Percentiles rank a stretch among this genome's conserved stretches.
Conservation (phyloP, 30 jellyfish, hydroid and myxozoan genomes). For the Rhopilema esculentum region DNA sequence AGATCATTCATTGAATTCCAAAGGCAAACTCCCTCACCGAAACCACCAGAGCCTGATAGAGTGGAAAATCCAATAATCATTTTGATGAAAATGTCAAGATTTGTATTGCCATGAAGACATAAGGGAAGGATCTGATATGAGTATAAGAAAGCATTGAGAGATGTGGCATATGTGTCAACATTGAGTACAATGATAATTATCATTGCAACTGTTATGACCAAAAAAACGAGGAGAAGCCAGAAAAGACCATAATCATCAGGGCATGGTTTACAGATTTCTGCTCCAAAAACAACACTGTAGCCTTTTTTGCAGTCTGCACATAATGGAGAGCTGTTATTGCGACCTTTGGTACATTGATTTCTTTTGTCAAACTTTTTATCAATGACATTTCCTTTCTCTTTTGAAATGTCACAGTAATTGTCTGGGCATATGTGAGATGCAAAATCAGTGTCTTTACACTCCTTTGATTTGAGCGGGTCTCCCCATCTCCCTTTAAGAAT, state of each 20-base stretch:
- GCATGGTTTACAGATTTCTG: constrained; percentile 68
- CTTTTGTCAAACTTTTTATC: constrained; percentile 13
- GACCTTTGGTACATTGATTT: constrained; percentile 60
- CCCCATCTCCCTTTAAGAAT: constrained; percentile 80
- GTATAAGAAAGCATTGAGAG: constrained; percentile 76
- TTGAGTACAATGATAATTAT: constrained; percentile 56
- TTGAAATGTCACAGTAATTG: constrained; percentile 26
- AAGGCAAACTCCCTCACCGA: constrained; percentile 66
- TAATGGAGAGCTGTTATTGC: constrained; percentile 56
- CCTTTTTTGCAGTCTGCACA: constrained; percentile 75
- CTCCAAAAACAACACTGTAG: constrained; percentile 69
- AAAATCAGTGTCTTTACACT: neutral
- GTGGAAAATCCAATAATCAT: constrained; percentile 49
- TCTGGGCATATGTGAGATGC: constrained; percentile 44
- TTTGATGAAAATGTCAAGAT: constrained; percentile 43
- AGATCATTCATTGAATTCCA: constrained; percentile 69
- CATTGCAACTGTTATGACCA: constrained; percentile 21
- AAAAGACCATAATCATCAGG: constrained; percentile 20
- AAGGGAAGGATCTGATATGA: constrained; percentile 75
- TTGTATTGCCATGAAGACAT: constrained; percentile 51
- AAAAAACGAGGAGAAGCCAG: constrained; percentile 31
- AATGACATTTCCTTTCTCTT: neutral
- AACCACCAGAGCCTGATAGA: constrained; percentile 63
- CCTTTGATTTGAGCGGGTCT: constrained; percentile 24
- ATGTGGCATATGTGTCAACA: constrained; percentile 75